Evolutionary conservation across 2,797 vertebrate species (phyloP), one percentile per base, ranked within the genome.

Genomic region (Hirundo rustica): DNA sequence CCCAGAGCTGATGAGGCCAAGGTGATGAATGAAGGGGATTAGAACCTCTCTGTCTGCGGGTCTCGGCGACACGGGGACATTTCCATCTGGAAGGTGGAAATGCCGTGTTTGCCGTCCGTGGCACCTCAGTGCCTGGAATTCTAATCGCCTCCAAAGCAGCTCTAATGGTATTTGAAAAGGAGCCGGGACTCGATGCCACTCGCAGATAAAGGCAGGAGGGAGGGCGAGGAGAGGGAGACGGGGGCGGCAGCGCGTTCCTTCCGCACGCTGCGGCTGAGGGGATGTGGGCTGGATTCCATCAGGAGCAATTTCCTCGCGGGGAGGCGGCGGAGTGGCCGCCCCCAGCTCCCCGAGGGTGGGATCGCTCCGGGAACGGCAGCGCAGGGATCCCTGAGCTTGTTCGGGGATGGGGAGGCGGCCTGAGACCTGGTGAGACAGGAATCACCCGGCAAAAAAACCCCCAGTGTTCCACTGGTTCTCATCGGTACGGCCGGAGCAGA

Each of bases 231-330:
- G 70, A 5, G 67, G 72, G 66, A 54, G 71, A 3, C 32, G 65
- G 92, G 85, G 89, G 80, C 4, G 87, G 88, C 26, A 93, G 81
- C 38, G 21, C 42, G 7, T 47, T 95, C 42, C 4, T 61, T 95
- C 25, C 32, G 3, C 91, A 45, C 55, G 40, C 50, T 5, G 20
- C 84, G 55, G 79, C 73, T 20, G 16, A 17, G 58, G 7, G 68
- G 64, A n/a, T 5, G 91, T 80, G 89, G 95, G 93, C 84, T 92
- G 95, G 21, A 86, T 77, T 27, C 36, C 67, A 73, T 50, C 74
- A 38, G 84, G 71, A 93, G 79, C 73, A 27, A 92, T 94, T 89
- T 91, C 88, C 91, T 8, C 32, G 50, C 6, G 4, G 40, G 83
- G 67, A 80, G 81, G 76, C 65, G 22, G 65, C 5, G 0, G 76